Percentiles rank a stretch among this genome's conserved stretches.
phyloP scores from a whole-genome alignment of 2,797 vertebrate species.

The Denticeps clupeoides region DNA sequence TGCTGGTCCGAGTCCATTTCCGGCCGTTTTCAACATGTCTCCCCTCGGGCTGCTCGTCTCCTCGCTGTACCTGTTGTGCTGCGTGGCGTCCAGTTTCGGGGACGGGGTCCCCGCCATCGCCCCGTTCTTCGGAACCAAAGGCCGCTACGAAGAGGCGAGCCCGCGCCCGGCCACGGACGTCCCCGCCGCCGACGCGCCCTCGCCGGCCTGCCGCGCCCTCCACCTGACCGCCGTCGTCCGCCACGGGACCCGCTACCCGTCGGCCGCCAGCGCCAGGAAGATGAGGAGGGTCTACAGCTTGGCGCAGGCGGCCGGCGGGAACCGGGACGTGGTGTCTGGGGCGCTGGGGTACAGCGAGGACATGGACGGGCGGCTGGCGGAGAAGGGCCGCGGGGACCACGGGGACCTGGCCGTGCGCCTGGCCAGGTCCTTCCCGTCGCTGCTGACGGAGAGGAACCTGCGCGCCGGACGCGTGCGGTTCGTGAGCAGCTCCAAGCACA shows the following conservation, averaged over 20 bases:
- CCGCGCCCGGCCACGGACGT: constrained; percentile 51
- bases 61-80: not conserved
- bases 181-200: constrained; percentile 52
- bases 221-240: constrained; percentile 73
- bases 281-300: constrained; percentile 49
- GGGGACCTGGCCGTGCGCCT: constrained; percentile 63
- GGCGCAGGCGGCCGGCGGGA: constrained; percentile 26
- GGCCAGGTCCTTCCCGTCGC: constrained; percentile 59
- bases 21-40: no score
- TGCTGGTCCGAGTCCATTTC: no score
- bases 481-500: constrained; percentile 78
- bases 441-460: constrained; percentile 57
- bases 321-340: constrained; percentile 41
- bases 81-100: not conserved
- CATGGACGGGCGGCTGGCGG: constrained; percentile 75
- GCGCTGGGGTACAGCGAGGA: constrained; percentile 72
- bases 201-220: constrained; percentile 51
- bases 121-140: constrained; percentile 76
- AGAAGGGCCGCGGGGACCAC: constrained; percentile 68
- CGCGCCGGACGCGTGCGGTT: constrained; percentile 45
- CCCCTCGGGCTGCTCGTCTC: no score
- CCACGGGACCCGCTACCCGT: constrained; percentile 65
- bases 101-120: constrained; percentile 46
- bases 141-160: constrained; percentile 79
- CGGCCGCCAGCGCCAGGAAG: constrained; percentile 56